phyloP scores from a whole-genome alignment of 2,888 invertebrate species.

The Callinectes sapidus region DNA sequence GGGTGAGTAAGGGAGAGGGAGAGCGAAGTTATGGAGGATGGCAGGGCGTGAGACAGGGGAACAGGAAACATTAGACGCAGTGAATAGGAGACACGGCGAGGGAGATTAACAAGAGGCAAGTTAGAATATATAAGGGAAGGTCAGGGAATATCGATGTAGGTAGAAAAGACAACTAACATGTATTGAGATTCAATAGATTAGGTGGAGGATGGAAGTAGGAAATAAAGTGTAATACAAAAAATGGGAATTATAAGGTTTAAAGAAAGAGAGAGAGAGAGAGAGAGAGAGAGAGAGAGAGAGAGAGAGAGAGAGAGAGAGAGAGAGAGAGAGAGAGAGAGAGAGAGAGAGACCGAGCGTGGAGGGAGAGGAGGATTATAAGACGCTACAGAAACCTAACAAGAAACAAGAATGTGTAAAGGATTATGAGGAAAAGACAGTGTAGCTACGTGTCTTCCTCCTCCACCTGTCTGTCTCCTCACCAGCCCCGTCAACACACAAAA shows the following conservation, averaged over 20 bases:
- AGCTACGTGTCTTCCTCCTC: neutral
- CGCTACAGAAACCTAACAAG: conserved; percentile 29
- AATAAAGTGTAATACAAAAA: no score
- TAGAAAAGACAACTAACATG: neutral
- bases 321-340: conserved; percentile 5
- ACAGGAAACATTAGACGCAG: neutral
- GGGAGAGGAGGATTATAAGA: conserved; percentile 13
- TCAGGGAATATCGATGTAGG: neutral
- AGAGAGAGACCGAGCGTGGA: neutral
- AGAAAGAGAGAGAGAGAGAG: conserved; percentile 25
- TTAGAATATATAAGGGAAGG: neutral
- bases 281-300: conserved; percentile 19
- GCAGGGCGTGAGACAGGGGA: neutral
- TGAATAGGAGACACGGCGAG: neutral
- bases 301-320: neutral
- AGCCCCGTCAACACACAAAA: neutral
- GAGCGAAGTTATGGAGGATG: neutral
- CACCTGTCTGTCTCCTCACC: neutral
- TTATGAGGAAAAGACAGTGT: neutral
- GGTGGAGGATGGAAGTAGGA: neutral
- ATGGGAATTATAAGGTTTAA: neutral
- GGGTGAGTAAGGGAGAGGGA: neutral
- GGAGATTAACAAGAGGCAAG: neutral
- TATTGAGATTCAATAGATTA: neutral
- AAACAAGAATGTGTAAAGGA: neutral